Conservation (phyloP, 2,888 invertebrate genomes). For the Podotricha telesiphe region DNA sequence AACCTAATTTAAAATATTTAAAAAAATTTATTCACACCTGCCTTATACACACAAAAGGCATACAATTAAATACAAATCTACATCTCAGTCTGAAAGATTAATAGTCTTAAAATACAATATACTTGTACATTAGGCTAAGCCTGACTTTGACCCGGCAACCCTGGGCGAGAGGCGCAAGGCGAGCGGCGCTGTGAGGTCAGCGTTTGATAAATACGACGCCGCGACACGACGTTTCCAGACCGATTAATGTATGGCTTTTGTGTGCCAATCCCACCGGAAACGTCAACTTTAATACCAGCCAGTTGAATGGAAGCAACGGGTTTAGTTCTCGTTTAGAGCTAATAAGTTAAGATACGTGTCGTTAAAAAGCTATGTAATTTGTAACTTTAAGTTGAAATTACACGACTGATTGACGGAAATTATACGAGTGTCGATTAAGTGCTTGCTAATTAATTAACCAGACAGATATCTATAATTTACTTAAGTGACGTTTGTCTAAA, state of each 20-base stretch:
- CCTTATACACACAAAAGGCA: constrained; percentile 1
- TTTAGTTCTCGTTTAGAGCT: background rate
- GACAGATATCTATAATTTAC: no score
- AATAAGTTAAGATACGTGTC: background rate
- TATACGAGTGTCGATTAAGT: no score
- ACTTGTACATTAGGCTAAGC: constrained; percentile 23
- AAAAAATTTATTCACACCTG: background rate
- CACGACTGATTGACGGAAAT: no score
- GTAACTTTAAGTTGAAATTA: no score
- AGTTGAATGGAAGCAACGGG: constrained; percentile 1
- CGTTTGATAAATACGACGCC: constrained; percentile 42
- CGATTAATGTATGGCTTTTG: constrained; percentile 21
- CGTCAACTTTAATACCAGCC: constrained; percentile 4
- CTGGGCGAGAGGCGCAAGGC: constrained; percentile 37
- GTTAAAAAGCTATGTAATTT: no score
- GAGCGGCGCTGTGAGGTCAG: constrained; percentile 42
- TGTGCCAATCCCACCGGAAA: constrained; percentile 8
- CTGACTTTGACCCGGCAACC: constrained; percentile 34
- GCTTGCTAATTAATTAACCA: no score
- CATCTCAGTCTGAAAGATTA: background rate
- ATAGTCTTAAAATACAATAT: background rate
- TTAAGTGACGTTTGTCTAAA: background rate
- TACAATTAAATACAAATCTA: background rate
- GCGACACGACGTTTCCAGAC: constrained; percentile 17
- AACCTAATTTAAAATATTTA: background rate